Conservation (phyloP, 2,797 vertebrate genomes). For the Brotula barbata region DNA sequence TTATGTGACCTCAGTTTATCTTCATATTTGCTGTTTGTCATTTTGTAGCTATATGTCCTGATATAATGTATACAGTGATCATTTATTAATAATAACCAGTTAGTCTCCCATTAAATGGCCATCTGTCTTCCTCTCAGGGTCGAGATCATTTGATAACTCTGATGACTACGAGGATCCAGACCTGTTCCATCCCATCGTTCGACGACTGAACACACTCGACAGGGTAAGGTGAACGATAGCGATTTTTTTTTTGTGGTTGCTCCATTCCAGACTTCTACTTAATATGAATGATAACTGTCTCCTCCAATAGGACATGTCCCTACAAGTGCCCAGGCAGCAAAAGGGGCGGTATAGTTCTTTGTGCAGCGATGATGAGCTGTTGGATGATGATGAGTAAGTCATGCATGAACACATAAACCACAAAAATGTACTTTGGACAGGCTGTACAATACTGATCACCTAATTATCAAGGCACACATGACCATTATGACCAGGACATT, state of each 20-base stretch:
- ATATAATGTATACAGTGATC: too few relatives aligned
- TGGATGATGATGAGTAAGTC: conserved; percentile 77
- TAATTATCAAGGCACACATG: neutral
- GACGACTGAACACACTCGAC: conserved; percentile 54
- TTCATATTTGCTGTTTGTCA: neutral
- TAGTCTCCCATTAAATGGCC: neutral
- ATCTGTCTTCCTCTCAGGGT: conserved; percentile 24
- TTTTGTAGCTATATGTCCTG: too few relatives aligned
- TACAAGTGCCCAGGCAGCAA: conserved; percentile 48
- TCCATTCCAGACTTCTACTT: neutral
- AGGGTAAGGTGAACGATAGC: conserved; percentile 51
- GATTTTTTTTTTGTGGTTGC: neutral
- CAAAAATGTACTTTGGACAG: neutral
- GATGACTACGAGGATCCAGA: conserved; percentile 73
- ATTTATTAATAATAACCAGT: too few relatives aligned
- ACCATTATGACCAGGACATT: neutral
- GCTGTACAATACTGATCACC: neutral
- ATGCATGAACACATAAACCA: conserved; percentile 6
- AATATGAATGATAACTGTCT: conserved; percentile 46
- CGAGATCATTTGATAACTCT: conserved; percentile 44
- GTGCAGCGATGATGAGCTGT: conserved; percentile 78
- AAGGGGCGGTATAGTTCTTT: conserved; percentile 61
- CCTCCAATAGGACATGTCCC: conserved; percentile 66
- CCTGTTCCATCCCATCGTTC: conserved; percentile 23
- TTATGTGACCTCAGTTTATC: neutral